Evolutionary conservation across 2,888 invertebrate species (phyloP).

Genomic region (Drosophila affinis): DNA sequence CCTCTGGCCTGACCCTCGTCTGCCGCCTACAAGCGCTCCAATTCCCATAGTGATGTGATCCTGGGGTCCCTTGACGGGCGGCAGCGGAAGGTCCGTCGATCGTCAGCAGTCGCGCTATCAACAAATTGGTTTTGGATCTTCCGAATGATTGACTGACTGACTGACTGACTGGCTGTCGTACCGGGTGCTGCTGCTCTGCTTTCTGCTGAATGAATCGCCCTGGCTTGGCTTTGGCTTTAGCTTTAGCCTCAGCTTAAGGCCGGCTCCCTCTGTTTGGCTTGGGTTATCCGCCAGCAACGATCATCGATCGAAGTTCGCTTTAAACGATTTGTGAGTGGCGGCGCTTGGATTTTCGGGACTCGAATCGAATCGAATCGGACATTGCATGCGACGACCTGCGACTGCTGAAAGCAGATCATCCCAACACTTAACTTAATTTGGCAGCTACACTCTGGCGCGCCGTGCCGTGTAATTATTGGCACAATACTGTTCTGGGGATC

Average conservation of each 20-base stretch:
- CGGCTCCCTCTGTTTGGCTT: slow-evolving; percentile 62
- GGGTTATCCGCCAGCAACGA: slow-evolving; percentile 69
- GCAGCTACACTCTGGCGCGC: slow-evolving; percentile 76
- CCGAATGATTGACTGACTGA: slow-evolving; percentile 70
- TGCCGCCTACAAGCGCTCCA: slow-evolving; percentile 49
- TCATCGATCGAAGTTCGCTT: slow-evolving; percentile 70
- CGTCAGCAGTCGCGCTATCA: slow-evolving; percentile 71
- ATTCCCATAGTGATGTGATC: slow-evolving; percentile 56
- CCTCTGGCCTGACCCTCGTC: slow-evolving; percentile 13
- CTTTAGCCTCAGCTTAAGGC: slow-evolving; percentile 6
- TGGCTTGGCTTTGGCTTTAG: too few relatives aligned
- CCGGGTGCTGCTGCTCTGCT: slow-evolving; percentile 27
- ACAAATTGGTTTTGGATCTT: slow-evolving; percentile 77
- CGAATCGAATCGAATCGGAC: background rate
- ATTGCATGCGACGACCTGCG: slow-evolving; percentile 34
- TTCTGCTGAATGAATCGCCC: slow-evolving; percentile 62
- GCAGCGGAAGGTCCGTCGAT: slow-evolving; percentile 55
- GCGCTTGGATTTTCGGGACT: slow-evolving; percentile 47
- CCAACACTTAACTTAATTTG: slow-evolving; percentile 84
- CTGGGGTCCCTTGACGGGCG: too few relatives aligned
- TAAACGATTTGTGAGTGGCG: slow-evolving; percentile 74
- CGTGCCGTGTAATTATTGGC: slow-evolving; percentile 79
- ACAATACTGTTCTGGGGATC: slow-evolving; percentile 64
- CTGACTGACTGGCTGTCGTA: slow-evolving; percentile 48
- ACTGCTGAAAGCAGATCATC: slow-evolving; percentile 75